Percentiles rank a stretch among this genome's conserved stretches.
phyloP scores from a whole-genome alignment of 1,140 invertebrate species.

The Caenorhabditis tropicalis region DNA sequence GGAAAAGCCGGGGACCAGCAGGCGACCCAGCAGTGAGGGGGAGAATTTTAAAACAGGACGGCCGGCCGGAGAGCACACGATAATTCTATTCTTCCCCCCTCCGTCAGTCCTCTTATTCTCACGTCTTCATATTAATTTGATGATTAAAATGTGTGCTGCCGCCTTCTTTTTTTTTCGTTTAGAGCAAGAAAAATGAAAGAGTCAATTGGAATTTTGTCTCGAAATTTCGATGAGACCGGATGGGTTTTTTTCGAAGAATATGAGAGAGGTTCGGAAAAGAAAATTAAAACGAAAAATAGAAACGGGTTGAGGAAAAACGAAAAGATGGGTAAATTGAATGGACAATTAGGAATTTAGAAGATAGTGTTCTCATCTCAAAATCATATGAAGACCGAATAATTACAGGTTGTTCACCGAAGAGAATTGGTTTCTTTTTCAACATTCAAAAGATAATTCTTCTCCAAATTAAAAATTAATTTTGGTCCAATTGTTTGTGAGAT shows the following conservation, averaged over 20 bases:
- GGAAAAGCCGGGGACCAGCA: conserved; percentile 41
- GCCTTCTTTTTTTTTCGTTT: no score
- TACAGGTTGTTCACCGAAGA: no score
- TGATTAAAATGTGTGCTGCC: conserved; percentile 20
- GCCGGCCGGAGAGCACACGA: conserved; percentile 23
- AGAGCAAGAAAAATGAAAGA: no score
- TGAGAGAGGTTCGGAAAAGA: not conserved
- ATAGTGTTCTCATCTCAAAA: no score
- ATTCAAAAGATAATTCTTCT: no score
- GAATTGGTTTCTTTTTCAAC: no score
- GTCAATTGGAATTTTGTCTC: not conserved
- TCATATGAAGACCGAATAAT: no score
- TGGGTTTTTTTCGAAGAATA: not conserved
- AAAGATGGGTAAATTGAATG: not conserved
- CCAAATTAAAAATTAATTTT: no score
- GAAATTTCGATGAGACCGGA: not conserved
- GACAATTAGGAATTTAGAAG: not conserved
- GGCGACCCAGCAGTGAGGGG: conserved; percentile 17
- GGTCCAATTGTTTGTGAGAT: no score
- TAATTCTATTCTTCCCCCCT: conserved; percentile 40
- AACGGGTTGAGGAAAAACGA: not conserved
- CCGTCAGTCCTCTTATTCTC: conserved; percentile 31
- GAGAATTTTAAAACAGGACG: conserved; percentile 45
- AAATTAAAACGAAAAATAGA: no score
- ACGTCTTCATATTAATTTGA: conserved; percentile 40